Evolutionary conservation across 2,888 invertebrate genomes (phyloP).

Genomic region (Tinea semifulvella): DNA sequence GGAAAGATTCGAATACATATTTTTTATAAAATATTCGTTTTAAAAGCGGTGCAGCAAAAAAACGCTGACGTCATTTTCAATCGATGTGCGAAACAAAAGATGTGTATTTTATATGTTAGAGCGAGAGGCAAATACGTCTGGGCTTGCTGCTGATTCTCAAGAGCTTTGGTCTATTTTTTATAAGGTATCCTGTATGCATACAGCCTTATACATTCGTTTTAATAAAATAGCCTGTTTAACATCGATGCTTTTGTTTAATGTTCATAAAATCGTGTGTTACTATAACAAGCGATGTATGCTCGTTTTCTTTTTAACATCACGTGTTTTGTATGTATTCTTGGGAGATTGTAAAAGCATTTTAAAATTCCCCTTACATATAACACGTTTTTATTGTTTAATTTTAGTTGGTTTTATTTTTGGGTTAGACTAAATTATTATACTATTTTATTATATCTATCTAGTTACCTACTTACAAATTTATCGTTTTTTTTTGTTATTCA

Average conservation of each 20-base stretch:
- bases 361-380: too few species aligned
- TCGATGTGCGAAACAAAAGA: conserved; percentile 1
- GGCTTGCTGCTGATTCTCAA: conserved; percentile 1
- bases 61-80: conserved; percentile 2
- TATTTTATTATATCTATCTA: too few species aligned
- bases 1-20: not conserved
- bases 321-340: too few species aligned
- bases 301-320: too few species aligned
- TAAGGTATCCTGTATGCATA: conserved; percentile 4
- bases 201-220: not conserved
- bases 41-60: not conserved
- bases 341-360: too few species aligned
- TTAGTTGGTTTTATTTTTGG: too few species aligned
- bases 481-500: too few species aligned
- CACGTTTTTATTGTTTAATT: too few species aligned
- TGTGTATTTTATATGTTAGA: not conserved
- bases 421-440: too few species aligned
- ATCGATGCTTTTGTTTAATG: not conserved
- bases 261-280: too few species aligned
- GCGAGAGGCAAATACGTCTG: not conserved
- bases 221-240: not conserved
- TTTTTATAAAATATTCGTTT: conserved; percentile 3
- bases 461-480: too few species aligned
- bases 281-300: too few species aligned
- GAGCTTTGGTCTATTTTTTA: conserved; percentile 6